Conservation (phyloP, 53 echinoderm and acorn worm genomes). For the Crossaster papposus region DNA sequence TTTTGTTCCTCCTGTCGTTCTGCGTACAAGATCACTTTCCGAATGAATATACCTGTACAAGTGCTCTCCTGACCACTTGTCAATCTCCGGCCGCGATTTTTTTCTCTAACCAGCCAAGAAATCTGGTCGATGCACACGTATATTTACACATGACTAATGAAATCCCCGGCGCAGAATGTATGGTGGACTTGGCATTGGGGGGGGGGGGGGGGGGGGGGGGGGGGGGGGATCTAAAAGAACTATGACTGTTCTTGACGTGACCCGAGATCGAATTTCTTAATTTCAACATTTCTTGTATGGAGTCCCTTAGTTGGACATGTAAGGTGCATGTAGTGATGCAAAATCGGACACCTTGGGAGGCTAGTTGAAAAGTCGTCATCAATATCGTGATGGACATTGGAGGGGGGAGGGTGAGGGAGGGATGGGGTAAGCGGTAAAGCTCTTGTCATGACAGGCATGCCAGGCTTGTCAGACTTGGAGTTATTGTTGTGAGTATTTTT, state of each 20-base stretch:
- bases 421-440: not conserved
- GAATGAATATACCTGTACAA: not conserved
- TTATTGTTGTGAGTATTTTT: not conserved
- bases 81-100: not conserved
- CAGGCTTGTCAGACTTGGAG: not conserved
- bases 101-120: not conserved
- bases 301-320: not conserved
- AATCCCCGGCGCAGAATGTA: not conserved
- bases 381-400: not conserved
- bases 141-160: not conserved
- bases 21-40: not conserved
- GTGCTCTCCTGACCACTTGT: not conserved
- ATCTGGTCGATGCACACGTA: not conserved
- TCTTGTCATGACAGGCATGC: not conserved
- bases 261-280: slow-evolving; percentile 4
- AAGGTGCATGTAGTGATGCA: not conserved
- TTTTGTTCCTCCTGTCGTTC: not conserved
- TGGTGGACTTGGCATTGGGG: not conserved
- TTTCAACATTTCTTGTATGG: slow-evolving; percentile 27
- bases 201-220: not conserved
- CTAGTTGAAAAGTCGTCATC: slow-evolving; percentile 13
- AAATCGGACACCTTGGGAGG: slow-evolving; percentile 22
- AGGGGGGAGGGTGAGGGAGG: not conserved
- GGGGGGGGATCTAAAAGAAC: not conserved
- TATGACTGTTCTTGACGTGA: not conserved